A percentile compares a stretch with the other conserved stretches of the same genome.
Evolutionary conservation across 2,888 invertebrate species (phyloP).

Genomic region (Coenonympha arcania): DNA sequence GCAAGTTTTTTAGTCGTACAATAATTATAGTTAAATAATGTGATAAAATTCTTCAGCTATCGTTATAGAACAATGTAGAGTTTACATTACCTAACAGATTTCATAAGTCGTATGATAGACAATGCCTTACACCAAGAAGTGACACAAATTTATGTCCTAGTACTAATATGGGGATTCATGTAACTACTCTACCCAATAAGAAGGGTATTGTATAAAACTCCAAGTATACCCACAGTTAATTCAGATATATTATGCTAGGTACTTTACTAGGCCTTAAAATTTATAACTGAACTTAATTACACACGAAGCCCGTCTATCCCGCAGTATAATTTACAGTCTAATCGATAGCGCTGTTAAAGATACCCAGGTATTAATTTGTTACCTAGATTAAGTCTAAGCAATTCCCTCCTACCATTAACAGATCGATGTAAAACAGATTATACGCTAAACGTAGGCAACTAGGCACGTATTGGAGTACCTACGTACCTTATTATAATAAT

Average conservation of each 20-base stretch:
- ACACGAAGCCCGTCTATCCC: constrained; percentile 1
- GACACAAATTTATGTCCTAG: no score
- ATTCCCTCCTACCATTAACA: not conserved
- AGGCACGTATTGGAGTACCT: no score
- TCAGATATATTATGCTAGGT: not conserved
- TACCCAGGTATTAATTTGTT: constrained; percentile 17
- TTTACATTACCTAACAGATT: no score
- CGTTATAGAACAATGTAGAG: no score
- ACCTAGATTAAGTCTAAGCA: constrained; percentile 13
- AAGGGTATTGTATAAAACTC: not conserved
- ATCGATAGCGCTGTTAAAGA: constrained; percentile 18
- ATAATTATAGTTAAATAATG: no score
- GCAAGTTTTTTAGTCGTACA: no score
- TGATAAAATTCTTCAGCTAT: no score
- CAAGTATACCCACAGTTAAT: not conserved
- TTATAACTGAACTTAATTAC: constrained; percentile 15
- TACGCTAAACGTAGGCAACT: not conserved
- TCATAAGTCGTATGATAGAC: no score
- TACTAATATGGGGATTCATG: no score
- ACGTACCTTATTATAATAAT: no score
- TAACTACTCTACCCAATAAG: no score
- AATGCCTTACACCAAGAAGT: no score
- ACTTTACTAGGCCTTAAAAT: not conserved
- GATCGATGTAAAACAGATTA: not conserved
- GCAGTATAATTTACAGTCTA: constrained; percentile 10